These are phyloP conservation scores for Drosophila parthenogenetica DNA, from an alignment of 2,888 invertebrate genomes.

Conservation along the genomic window DNA sequence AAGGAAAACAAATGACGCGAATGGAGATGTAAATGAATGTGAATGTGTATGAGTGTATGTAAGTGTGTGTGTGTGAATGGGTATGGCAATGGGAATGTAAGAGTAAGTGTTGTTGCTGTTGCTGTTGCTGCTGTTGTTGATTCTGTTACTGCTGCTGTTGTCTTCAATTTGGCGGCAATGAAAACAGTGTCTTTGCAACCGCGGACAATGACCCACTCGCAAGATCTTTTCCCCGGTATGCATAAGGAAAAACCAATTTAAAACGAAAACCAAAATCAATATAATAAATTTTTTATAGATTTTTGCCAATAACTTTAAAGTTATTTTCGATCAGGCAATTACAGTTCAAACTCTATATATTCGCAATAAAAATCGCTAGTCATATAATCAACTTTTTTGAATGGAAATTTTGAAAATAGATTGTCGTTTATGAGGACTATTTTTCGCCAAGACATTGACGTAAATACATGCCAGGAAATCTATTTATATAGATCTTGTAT, in stretches of 20 bases:
- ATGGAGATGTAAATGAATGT: conserved; percentile 55
- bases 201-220: conserved; percentile 51
- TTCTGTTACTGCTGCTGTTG: conserved; percentile 36
- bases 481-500: conserved; percentile 53
- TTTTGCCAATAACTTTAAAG: too few species aligned
- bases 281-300: background rate
- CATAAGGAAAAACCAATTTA: conserved; percentile 9
- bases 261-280: background rate
- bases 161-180: conserved; percentile 60
- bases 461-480: conserved; percentile 23
- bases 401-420: conserved; percentile 29
- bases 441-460: conserved; percentile 45
- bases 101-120: conserved; percentile 17
- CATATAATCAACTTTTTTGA: conserved; percentile 21
- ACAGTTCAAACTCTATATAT: too few species aligned
- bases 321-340: too few species aligned
- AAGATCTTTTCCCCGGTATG: conserved; percentile 40
- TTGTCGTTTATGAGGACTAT: conserved; percentile 18
- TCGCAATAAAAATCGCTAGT: background rate
- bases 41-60: conserved; percentile 41
- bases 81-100: conserved; percentile 37
- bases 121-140: conserved; percentile 12
- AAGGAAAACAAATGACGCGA: conserved; percentile 68
- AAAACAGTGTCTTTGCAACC: conserved; percentile 32
- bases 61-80: conserved; percentile 34